Percentiles rank a stretch among this genome's conserved stretches.
Conservation (phyloP, 2,888 invertebrate genomes). For the Eudasyphora cyanicolor region DNA sequence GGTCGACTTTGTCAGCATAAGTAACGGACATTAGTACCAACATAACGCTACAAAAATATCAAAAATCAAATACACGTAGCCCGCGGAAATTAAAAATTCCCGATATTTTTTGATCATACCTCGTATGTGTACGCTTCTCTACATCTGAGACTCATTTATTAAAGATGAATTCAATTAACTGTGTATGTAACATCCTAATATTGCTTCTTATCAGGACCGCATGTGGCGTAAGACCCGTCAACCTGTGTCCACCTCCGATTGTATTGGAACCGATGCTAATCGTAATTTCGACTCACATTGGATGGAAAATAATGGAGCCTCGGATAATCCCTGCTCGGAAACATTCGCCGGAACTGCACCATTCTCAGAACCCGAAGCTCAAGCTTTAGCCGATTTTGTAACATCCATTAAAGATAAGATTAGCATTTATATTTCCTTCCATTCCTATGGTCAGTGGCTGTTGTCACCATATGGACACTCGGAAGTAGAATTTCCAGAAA, state of each 20-base stretch:
- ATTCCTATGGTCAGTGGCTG: constrained; percentile 84
- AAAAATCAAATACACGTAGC: too few species aligned
- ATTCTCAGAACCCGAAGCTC: constrained; percentile 83
- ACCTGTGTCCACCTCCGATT: constrained; percentile 74
- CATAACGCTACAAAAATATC: too few species aligned
- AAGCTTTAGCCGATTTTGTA: constrained; percentile 80
- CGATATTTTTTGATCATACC: too few species aligned
- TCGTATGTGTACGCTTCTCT: background rate
- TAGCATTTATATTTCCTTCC: constrained; percentile 83
- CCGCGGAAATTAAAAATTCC: too few species aligned
- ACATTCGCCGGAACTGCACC: constrained; percentile 82
- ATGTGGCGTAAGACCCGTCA: constrained; percentile 86
- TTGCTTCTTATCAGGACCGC: constrained; percentile 80
- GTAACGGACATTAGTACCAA: too few species aligned
- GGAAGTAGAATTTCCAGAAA: constrained; percentile 76
- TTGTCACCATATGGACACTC: constrained; percentile 83
- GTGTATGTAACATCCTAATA: background rate
- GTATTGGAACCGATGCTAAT: constrained; percentile 78
- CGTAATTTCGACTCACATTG: constrained; percentile 78
- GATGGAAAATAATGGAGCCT: constrained; percentile 80
- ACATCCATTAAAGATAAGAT: constrained; percentile 79
- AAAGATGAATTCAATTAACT: background rate
- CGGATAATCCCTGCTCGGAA: constrained; percentile 77
- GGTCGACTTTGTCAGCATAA: too few species aligned
- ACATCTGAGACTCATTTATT: too few species aligned